phyloP scores from a whole-genome alignment of 2,888 invertebrate genomes.

The Cylloceria caligata region DNA sequence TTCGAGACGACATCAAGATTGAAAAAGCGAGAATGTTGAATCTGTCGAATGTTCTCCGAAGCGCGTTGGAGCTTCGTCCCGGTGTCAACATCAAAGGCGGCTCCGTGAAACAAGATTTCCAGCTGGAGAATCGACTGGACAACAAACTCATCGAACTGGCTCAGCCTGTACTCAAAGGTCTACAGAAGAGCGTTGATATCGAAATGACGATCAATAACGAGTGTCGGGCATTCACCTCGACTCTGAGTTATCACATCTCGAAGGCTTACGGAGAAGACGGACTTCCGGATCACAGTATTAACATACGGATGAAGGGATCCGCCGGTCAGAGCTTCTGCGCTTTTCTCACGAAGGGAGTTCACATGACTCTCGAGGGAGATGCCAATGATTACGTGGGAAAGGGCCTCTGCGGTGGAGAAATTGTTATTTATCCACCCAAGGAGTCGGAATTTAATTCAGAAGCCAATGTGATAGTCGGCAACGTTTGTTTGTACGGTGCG shows the following conservation, averaged over 20 bases:
- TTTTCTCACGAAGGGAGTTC: slow-evolving; percentile 96
- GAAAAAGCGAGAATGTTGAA: slow-evolving; percentile 94
- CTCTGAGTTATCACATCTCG: slow-evolving; percentile 97
- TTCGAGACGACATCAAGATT: slow-evolving; percentile 88
- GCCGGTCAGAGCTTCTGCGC: slow-evolving; percentile 99
- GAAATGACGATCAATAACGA: slow-evolving; percentile 94
- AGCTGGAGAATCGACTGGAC: slow-evolving; percentile 93
- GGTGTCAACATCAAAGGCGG: slow-evolving; percentile 96
- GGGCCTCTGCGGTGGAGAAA: slow-evolving; percentile 97
- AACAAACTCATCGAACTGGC: slow-evolving; percentile 91
- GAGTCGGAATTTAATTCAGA: slow-evolving; percentile 94
- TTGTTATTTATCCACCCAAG: slow-evolving; percentile 97
- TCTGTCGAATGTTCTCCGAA: slow-evolving; percentile 93
- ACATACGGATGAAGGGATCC: slow-evolving; percentile 94
- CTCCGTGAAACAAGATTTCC: slow-evolving; percentile 93
- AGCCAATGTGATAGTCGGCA: slow-evolving; percentile 98
- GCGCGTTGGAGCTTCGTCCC: slow-evolving; percentile 95
- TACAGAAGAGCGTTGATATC: slow-evolving; percentile 89
- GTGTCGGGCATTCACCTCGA: slow-evolving; percentile 96
- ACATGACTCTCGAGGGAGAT: slow-evolving; percentile 97
- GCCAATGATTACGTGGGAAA: slow-evolving; percentile 99
- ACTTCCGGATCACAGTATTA: slow-evolving; percentile 92
- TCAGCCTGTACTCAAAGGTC: slow-evolving; percentile 90
- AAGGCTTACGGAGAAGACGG: slow-evolving; percentile 95
- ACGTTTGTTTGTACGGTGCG: slow-evolving; percentile 99